Base-by-base conservation (phyloP, 2,888 invertebrate genomes). In the Uropetala carovei region DNA sequence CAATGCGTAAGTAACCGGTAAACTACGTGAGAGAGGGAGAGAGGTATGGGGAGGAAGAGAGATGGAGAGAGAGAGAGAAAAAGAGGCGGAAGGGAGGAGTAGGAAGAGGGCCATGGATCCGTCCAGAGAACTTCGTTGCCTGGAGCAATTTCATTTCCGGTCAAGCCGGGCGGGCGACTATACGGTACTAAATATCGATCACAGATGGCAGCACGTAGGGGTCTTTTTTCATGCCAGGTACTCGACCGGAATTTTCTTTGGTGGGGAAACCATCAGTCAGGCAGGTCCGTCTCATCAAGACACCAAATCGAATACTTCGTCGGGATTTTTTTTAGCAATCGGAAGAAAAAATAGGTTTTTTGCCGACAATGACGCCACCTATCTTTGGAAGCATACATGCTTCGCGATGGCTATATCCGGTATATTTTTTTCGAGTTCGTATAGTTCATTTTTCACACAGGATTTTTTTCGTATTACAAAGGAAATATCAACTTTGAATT, bases 111-210 rank as follows among this genome's bases (percentile, higher is more conserved):
- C 85, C 59, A 14, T 22, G 59, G 0, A 58, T 59, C 57, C 27
- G 89, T 64, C 59, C 89, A 43, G 60, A 43, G 89, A 68, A 64
- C 43, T 30, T 18, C 16, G 64, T 43, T 60, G 60, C 59, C 59
- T 30, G 86, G 59, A 64, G 89, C 89, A 56, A 89, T 89, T 89
- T 89, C 89, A 89, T 89, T 89, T 89, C 89, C 89, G 89, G 89
- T 60, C 60, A 27, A 64, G 59, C 86, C 59, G 60, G 60, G 86
- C 59, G 60, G 86, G 59, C 86, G 60, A 60, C 60, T 89, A 89
- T 89, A 89, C 64, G 89, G 89, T 89, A 89, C 89, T 89, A 68
- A 64, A 89, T 89, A 89, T 89, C 89, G 89, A 89, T 89, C 89
- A 89, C 60, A 89, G 89, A 89, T 89, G 89, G 89, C 89, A 89